Evolutionary conservation across 2,797 vertebrate genomes (phyloP).

Genomic region (Sebastes kiyomatsui): DNA sequence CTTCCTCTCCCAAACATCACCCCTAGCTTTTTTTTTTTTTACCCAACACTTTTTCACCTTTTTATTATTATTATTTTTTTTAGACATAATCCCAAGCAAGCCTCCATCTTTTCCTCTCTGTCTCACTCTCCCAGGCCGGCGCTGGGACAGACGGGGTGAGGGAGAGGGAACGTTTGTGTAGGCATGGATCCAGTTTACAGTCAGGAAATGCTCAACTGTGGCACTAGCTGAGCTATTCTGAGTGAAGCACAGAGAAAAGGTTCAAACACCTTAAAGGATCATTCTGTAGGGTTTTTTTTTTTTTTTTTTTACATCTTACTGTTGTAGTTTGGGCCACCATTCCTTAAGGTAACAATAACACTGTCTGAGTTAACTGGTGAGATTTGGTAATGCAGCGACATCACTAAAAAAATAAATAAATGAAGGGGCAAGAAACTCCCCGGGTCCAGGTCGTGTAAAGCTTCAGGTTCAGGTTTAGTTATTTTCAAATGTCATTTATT

Average conservation of each 20-base stretch:
- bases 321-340: not conserved
- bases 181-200: conserved; percentile 49
- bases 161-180: conserved; percentile 31
- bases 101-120: conserved; percentile 12
- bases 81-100: not conserved
- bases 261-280: not conserved
- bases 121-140: not conserved
- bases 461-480: no score
- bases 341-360: not conserved
- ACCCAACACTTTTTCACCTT: not conserved
- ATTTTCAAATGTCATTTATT: no score
- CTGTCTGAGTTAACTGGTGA: no score
- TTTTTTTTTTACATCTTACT: not conserved
- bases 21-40: not conserved
- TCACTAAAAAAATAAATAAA: not conserved
- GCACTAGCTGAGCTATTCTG: conserved; percentile 60
- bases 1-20: not conserved
- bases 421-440: not conserved
- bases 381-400: not conserved
- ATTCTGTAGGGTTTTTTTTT: not conserved
- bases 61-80: not conserved
- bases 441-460: no score
- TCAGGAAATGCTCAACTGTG: conserved; percentile 70
- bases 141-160: conserved; percentile 25
- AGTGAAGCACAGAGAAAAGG: conserved; percentile 34